Base-by-base conservation (phyloP, 2,113 vertebrate species). In the Anseranas semipalmata region DNA sequence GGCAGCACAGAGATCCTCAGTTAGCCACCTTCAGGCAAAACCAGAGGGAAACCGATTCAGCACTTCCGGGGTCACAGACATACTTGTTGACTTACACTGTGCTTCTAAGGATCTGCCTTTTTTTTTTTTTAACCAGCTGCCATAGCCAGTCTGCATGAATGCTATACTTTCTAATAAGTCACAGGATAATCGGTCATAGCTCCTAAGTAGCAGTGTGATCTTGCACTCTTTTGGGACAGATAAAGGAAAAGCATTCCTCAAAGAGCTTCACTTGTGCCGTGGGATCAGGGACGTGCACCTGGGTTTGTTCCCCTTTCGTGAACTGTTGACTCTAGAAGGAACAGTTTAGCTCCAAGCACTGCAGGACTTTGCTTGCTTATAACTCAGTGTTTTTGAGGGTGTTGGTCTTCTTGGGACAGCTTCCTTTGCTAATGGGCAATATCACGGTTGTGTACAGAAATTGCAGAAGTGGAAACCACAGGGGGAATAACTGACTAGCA, bases 401-500 rank as follows among this genome's bases (percentile, higher is more conserved):
- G 52, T 30, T 55, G 46, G 19, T 43, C 37, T 52, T 33, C 52
- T 32, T 6, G 2, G 77, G 58, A 21, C 74, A 46, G 41, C n/a
- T 81, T 95, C 65, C 72, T 92, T 68, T 73, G 53, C 66, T 55
- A 28, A 12, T 58, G 46, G 72, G 78, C 32, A 78, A 32, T 24
- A 41, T 7, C 28, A 39, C 6, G 15, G 17, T 60, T 68, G n/a
- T 6, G 8, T 41, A 39, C 53, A 43, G 77, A 82, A 90, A 96
- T 89, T 96, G 91, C 92, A 75, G 97, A 97, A 96, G 77, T 95
- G 45, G 84, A 92, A 97, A 75, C 43, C 48, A 20, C 4, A 8
- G 59, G 46, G 73, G 90, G 85, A 94, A 77, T 66, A 91, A 87
- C 55, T 81, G 77, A 80, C 12, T 10, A 12, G 10, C 14, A 62